These are phyloP conservation scores for Bostrychus sinensis DNA, from an alignment of 2,113 vertebrate species.

Conservation along the genomic window DNA sequence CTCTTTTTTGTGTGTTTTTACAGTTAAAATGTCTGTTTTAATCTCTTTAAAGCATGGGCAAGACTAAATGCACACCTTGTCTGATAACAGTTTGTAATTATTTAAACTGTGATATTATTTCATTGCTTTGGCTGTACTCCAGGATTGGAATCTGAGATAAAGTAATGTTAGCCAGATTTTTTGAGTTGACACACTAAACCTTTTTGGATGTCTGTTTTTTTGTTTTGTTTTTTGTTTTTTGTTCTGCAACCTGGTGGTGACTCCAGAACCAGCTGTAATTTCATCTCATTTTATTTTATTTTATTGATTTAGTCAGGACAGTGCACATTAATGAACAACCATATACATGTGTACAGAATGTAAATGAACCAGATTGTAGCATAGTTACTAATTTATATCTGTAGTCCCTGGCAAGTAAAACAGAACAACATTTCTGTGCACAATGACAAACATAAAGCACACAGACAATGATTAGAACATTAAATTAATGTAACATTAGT, in stretches of 20 bases:
- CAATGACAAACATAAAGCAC: too few relatives aligned
- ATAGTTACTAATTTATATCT: too few relatives aligned
- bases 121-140: constrained; percentile 32
- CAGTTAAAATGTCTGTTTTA: background rate
- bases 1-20: constrained; percentile 14
- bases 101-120: constrained; percentile 41
- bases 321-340: too few relatives aligned
- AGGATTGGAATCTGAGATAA: constrained; percentile 22
- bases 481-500: too few relatives aligned
- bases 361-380: too few relatives aligned
- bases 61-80: constrained; percentile 24
- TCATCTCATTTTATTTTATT: too few relatives aligned
- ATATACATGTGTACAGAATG: too few relatives aligned
- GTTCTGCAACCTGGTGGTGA: background rate
- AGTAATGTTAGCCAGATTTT: constrained; percentile 26
- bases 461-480: too few relatives aligned
- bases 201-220: too few relatives aligned
- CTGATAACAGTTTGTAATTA: constrained; percentile 33
- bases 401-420: too few relatives aligned
- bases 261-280: background rate
- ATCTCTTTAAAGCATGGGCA: background rate
- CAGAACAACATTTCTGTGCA: too few relatives aligned
- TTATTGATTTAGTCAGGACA: too few relatives aligned
- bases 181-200: background rate
- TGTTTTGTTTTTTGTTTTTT: background rate